Evolutionary conservation across 2,113 vertebrate species (phyloP).

Genomic region (Suncus etruscus): DNA sequence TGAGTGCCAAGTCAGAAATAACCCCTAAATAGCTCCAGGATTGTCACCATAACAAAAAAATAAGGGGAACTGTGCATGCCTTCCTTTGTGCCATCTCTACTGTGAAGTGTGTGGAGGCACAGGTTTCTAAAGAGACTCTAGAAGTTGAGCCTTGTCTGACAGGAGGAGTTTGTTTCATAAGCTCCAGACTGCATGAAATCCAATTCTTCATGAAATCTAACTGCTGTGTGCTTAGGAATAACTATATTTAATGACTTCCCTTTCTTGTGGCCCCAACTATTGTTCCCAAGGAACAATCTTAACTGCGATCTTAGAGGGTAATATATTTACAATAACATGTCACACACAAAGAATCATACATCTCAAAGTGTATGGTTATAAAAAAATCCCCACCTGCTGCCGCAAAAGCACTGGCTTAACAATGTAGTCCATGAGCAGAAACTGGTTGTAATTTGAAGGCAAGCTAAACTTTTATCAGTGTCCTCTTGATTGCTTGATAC

Average conservation of each 20-base stretch:
- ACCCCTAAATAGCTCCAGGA: too few relatives aligned
- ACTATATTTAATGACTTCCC: not conserved
- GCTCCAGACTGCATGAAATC: not conserved
- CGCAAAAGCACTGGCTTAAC: not conserved
- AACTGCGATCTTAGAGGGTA: not conserved
- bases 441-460: too few relatives aligned
- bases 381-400: not conserved
- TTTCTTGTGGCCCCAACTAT: not conserved
- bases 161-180: rapidly evolving
- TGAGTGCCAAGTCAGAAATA: too few relatives aligned
- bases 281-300: not conserved
- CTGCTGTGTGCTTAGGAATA: not conserved
- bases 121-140: too few relatives aligned
- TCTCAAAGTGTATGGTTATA: not conserved
- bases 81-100: too few relatives aligned
- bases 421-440: not conserved
- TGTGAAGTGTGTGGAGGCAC: rapidly evolving
- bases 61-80: not conserved
- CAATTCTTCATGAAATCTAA: rapidly evolving
- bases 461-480: not conserved
- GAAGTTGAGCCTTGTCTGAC: too few relatives aligned
- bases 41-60: too few relatives aligned
- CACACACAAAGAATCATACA: too few relatives aligned
- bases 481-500: not conserved
- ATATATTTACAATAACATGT: not conserved